Conservation (phyloP, 2,888 invertebrate genomes). For the Parapristionchus giblindavisi region DNA sequence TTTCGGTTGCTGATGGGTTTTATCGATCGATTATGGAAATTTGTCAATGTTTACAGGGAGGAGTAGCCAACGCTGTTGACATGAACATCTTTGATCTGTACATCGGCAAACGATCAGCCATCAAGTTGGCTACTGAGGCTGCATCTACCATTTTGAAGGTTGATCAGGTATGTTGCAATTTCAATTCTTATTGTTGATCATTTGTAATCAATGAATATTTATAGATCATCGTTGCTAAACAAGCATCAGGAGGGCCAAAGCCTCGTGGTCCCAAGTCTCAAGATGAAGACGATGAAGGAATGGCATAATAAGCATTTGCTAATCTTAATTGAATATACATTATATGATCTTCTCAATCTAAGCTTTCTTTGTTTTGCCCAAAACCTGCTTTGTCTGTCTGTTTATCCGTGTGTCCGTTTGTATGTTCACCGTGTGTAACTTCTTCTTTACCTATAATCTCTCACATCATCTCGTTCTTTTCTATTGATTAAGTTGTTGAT, state of each 20-base stretch:
- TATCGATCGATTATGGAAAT: not conserved
- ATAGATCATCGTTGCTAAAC: constrained; percentile 75
- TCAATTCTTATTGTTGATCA: not conserved
- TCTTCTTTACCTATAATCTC: constrained; percentile 18
- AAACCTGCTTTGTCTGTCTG: constrained; percentile 22
- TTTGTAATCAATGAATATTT: constrained; percentile 26
- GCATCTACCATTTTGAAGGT: constrained; percentile 76
- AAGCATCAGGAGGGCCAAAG: constrained; percentile 73
- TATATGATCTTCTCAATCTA: not conserved
- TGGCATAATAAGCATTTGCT: constrained; percentile 58
- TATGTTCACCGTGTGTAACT: no score
- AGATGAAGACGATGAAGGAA: constrained; percentile 72
- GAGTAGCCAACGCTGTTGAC: constrained; percentile 78
- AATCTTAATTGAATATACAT: not conserved
- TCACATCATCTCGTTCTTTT: constrained; percentile 2
- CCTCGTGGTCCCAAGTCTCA: constrained; percentile 66
- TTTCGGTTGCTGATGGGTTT: not conserved
- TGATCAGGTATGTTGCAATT: constrained; percentile 71
- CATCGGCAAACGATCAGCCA: constrained; percentile 85
- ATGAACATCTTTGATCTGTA: constrained; percentile 85
- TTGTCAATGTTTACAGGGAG: constrained; percentile 48
- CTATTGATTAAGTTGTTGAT: constrained; percentile 28
- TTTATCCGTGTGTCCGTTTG: constrained; percentile 9
- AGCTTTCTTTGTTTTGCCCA: not conserved
- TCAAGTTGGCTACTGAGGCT: constrained; percentile 93